Conservation (phyloP, 2,888 invertebrate species). For the Escarpia spicata region DNA sequence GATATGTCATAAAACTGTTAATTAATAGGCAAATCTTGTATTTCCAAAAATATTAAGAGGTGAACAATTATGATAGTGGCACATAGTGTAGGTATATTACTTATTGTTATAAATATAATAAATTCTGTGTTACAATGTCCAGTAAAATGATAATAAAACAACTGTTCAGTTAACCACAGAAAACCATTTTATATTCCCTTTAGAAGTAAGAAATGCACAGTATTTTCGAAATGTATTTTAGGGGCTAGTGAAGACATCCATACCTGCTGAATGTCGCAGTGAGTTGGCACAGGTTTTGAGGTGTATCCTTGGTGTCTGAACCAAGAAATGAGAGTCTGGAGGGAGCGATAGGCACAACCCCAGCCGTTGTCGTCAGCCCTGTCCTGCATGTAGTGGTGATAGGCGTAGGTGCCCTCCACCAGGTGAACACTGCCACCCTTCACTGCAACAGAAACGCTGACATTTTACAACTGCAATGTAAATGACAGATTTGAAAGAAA, state of each 20-base stretch:
- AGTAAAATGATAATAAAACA: no score
- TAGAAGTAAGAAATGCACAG: not conserved
- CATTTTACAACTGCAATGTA: not conserved
- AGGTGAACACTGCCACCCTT: constrained; percentile 55
- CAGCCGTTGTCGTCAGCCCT: constrained; percentile 95
- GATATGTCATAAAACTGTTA: no score
- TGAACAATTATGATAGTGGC: no score
- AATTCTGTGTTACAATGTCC: no score
- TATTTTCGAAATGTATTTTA: no score
- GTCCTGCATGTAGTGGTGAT: constrained; percentile 93
- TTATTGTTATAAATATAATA: no score
- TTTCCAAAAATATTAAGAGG: no score
- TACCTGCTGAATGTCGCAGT: constrained; percentile 79
- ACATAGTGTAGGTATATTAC: no score
- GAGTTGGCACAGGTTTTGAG: constrained; percentile 76
- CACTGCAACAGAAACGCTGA: constrained; percentile 28
- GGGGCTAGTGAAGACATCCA: not conserved
- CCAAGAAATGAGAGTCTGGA: constrained; percentile 97
- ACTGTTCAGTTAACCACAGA: not conserved
- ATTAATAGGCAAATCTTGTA: no score
- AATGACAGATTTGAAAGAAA: not conserved
- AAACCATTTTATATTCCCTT: not conserved
- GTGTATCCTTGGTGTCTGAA: constrained; percentile 72
- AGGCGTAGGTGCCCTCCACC: constrained; percentile 86
- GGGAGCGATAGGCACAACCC: constrained; percentile 98